Evolutionary conservation across 2,797 vertebrate genomes (phyloP), one percentile per base, ranked within the genome.

Genomic region (Pangasius djambal): DNA sequence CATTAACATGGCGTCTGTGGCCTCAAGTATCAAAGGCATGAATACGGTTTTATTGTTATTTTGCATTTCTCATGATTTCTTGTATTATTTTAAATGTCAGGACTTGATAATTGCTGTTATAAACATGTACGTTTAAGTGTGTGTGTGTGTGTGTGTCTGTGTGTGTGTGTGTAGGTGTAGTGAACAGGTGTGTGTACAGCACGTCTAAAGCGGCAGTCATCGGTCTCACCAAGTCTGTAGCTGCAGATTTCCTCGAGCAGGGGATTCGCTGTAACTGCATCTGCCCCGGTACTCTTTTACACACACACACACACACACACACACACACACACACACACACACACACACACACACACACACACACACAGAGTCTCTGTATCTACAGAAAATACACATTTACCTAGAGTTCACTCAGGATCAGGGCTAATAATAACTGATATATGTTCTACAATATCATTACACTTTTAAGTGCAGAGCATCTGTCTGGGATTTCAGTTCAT

Each of bases 1-100:
- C 90, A 99, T 99, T 91, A 99, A 99, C 93, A 99, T 99, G 98
- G 96, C 98, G 75, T 99, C 98, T 72, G 98, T 99, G 92, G 98
- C 96, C 88, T 99, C 98, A 70, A 98, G 97, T 93, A 97, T 99
- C 90, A 99, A 99, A 97, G 98, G 97, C 98, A 92, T 91, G 89
- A 3, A 0, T 37, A 50, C 63, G 18, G 5, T 16, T 86, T 57
- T 22, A 37, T 6, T 22, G 1, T 55, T 55, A 8, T 55, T 18
- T 20, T 31, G 4, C 16, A 9, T 20, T 57, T 22, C 4, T 28
- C 9, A 48, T 75, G 74, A 28, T 28, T 50, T 50, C 16, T 22
- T 22, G 4, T 12, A 74, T 55, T 57, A 20, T 57, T 57, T 6
- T 34, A 5, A 55, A 34, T 25, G 22, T 5, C 52, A 52, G 31